Evolutionary conservation across 2,797 vertebrate genomes (phyloP).

Genomic region (Rallus crepitans): DNA sequence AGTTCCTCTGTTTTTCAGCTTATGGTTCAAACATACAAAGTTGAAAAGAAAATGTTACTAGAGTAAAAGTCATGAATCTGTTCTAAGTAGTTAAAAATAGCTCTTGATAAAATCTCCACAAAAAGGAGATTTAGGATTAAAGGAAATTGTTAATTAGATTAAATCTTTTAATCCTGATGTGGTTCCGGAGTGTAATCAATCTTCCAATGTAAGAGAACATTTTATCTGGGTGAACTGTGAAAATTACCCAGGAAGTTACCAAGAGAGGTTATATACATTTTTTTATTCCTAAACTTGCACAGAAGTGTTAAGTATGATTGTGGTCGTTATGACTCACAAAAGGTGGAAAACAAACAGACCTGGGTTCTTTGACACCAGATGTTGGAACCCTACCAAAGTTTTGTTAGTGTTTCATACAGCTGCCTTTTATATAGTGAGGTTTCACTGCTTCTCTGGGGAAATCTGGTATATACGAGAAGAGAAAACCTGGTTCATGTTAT

Average conservation of each 20-base stretch:
- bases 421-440: neutral
- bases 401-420: neutral
- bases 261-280: neutral
- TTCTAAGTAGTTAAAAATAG: neutral
- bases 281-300: neutral
- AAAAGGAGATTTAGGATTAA: slow-evolving; percentile 20
- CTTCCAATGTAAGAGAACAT: neutral
- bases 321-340: neutral
- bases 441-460: neutral
- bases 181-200: neutral
- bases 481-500: neutral
- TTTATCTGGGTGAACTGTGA: neutral
- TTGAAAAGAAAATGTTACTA: neutral
- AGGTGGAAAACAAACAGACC: neutral
- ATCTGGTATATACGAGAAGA: neutral
- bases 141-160: slow-evolving; percentile 36
- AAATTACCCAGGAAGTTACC: neutral
- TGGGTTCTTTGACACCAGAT: neutral
- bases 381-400: neutral
- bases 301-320: neutral
- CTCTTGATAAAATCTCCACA: neutral
- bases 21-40: neutral
- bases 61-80: neutral
- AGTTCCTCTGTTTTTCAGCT: neutral
- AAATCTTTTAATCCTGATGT: slow-evolving; percentile 3